These are phyloP conservation scores for Epicampocera succincta DNA, from an alignment of 2,888 invertebrate genomes.

Conservation along the genomic window DNA sequence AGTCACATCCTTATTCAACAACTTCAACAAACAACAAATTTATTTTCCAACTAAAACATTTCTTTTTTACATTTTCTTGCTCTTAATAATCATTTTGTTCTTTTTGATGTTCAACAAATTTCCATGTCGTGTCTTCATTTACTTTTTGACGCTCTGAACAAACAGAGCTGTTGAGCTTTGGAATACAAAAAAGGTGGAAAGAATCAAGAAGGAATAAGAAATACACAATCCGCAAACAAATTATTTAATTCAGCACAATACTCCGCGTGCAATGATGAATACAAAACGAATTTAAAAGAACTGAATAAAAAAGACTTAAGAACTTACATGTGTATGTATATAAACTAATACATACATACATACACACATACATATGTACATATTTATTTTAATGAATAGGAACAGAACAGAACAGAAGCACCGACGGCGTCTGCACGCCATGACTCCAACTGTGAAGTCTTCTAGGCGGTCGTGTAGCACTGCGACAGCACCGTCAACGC, in stretches of 20 bases:
- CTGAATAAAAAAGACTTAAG: too few relatives aligned
- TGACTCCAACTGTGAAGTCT: too few relatives aligned
- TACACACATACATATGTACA: background rate
- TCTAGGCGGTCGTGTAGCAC: too few relatives aligned
- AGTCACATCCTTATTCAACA: conserved; percentile 48
- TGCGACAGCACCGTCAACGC: too few relatives aligned
- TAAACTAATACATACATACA: too few relatives aligned
- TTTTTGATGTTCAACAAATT: conserved; percentile 63
- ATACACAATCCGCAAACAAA: conserved; percentile 55
- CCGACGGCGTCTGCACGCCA: too few relatives aligned
- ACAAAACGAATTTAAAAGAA: conserved; percentile 36
- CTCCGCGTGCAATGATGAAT: conserved; percentile 43
- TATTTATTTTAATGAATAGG: too few relatives aligned
- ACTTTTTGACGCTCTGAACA: conserved; percentile 9
- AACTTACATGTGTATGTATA: too few relatives aligned
- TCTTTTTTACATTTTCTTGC: conserved; percentile 20
- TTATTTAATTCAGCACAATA: conserved; percentile 62
- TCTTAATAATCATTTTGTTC: conserved; percentile 60
- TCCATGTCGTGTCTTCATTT: conserved; percentile 55
- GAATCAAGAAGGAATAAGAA: conserved; percentile 17
- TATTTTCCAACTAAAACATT: conserved; percentile 2
- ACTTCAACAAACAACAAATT: conserved; percentile 10
- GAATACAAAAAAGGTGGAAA: background rate
- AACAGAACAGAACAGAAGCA: too few relatives aligned
- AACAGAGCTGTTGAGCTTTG: background rate